These are phyloP conservation scores for Quiscalus mexicanus DNA, from an alignment of 2,113 vertebrate species.

Conservation along the genomic window DNA sequence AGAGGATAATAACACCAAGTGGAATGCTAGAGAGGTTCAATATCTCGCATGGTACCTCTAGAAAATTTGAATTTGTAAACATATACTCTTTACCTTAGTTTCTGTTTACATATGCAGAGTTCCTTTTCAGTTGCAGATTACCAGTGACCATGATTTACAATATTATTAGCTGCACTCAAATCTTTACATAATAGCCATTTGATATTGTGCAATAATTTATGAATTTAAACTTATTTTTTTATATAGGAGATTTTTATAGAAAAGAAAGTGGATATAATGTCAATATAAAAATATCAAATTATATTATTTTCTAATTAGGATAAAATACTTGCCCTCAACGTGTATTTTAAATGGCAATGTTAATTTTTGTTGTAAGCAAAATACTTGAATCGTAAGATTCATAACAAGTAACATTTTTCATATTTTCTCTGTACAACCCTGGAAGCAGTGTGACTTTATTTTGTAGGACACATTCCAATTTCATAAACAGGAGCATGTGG, in stretches of 20 bases:
- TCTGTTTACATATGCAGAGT: background rate
- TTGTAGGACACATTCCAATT: background rate
- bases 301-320: background rate
- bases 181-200: background rate
- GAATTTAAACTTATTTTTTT: background rate
- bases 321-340: background rate
- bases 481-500: background rate
- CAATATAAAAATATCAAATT: background rate
- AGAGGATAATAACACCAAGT: conserved; percentile 12
- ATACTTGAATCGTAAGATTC: background rate
- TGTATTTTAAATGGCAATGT: background rate
- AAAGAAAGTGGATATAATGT: background rate
- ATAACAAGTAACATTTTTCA: accelerated
- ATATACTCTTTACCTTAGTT: background rate
- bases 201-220: background rate
- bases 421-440: background rate
- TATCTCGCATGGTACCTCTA: background rate
- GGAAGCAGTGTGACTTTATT: background rate
- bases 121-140: background rate
- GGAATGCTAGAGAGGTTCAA: conserved; percentile 1
- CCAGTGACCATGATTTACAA: background rate
- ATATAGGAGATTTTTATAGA: background rate
- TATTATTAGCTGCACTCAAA: background rate
- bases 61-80: background rate
- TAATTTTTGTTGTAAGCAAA: background rate